Conservation (phyloP, 1,140 invertebrate species). For the Ctenoplectra terminalis region DNA sequence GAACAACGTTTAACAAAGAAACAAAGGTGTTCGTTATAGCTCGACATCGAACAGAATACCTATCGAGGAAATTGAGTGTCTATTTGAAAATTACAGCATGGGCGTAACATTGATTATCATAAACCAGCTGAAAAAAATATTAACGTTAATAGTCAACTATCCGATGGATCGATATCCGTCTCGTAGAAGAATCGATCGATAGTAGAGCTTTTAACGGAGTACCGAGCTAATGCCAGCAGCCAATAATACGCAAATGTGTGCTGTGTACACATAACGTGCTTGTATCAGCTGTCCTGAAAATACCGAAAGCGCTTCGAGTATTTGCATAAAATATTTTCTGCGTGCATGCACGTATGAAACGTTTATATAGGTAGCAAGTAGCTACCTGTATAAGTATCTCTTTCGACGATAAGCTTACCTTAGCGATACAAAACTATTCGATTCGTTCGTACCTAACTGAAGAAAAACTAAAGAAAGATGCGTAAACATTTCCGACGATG, state of each 20-base stretch:
- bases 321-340: background rate
- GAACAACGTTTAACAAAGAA: background rate
- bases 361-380: no score
- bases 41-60: background rate
- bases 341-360: no score
- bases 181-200: slow-evolving; percentile 58
- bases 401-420: background rate
- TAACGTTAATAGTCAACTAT: slow-evolving; percentile 49
- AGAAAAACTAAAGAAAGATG: background rate
- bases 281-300: slow-evolving; percentile 27
- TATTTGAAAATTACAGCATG: slow-evolving; percentile 15
- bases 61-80: no score
- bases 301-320: background rate
- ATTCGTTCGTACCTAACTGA: background rate
- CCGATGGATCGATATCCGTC: slow-evolving; percentile 32
- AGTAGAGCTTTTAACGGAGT: slow-evolving; percentile 30
- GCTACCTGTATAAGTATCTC: background rate
- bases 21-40: background rate
- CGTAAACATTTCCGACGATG: slow-evolving; percentile 1
- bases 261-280: background rate
- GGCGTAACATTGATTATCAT: slow-evolving; percentile 34
- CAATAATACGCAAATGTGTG: slow-evolving; percentile 12
- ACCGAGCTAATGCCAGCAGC: slow-evolving; percentile 10
- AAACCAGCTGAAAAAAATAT: slow-evolving; percentile 34
- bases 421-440: background rate